Evolutionary conservation across 2,888 invertebrate genomes (phyloP).

Genomic region (Arge pagana): DNA sequence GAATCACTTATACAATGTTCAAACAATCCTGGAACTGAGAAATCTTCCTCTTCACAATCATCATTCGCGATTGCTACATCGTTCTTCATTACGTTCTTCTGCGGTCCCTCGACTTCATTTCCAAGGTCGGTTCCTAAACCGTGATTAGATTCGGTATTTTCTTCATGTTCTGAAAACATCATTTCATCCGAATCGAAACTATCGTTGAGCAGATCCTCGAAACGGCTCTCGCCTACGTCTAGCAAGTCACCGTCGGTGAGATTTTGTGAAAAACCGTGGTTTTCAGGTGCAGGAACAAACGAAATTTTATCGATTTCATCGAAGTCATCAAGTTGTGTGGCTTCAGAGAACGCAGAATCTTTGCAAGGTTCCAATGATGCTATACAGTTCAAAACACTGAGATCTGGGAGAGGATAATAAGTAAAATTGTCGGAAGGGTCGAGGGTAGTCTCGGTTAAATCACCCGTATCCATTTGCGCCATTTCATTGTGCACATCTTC

Average conservation of each 20-base stretch:
- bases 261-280: conserved; percentile 15
- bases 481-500: conserved; percentile 23
- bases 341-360: background rate
- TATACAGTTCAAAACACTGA: conserved; percentile 36
- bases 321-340: conserved; percentile 9
- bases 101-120: too few species aligned
- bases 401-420: conserved; percentile 39
- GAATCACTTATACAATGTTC: conserved; percentile 35
- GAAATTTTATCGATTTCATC: conserved; percentile 13
- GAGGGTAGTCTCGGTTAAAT: conserved; percentile 27
- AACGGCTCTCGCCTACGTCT: conserved; percentile 29
- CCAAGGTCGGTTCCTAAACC: too few species aligned
- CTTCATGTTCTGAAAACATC: background rate
- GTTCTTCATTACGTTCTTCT: too few species aligned
- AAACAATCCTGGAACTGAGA: conserved; percentile 23
- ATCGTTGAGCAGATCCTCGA: conserved; percentile 42
- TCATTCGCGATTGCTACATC: too few species aligned
- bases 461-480: conserved; percentile 29
- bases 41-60: background rate
- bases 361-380: conserved; percentile 23
- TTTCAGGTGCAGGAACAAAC: background rate
- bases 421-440: conserved; percentile 31
- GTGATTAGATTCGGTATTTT: too few species aligned
- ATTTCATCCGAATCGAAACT: conserved; percentile 34
- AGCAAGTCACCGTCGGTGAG: background rate